Base-by-base conservation (phyloP, 2,888 invertebrate genomes). In the Crossocerus cetratus region DNA sequence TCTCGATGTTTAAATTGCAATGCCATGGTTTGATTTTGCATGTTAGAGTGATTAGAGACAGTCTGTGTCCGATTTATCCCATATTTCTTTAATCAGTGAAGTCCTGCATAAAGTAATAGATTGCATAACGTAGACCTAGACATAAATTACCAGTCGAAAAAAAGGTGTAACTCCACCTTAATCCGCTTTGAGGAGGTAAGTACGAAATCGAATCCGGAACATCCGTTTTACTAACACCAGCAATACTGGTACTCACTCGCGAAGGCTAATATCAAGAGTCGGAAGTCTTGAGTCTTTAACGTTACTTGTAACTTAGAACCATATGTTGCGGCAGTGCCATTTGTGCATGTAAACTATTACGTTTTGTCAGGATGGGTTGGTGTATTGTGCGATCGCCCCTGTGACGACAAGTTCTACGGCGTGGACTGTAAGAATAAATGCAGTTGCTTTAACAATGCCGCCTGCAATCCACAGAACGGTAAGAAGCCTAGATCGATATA, bases 381-480 rank as follows among this genome's bases (percentile, higher is more conserved):
- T 8, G 92, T 94, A 55, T 94, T 94, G 81, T 98, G 98, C 89
- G 97, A 97, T 89, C 93, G 96, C 45, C 96, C 96, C 0, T 99
- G 98, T 88, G 95, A 96, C 75, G 94, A 94, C 44, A 95, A 95
- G 87, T 94, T 93, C 43, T 98, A 93, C 86, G 98, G 98, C 65
- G 92, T 93, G 73, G 95, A 95, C 86, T 99, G 98, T 88, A 92
- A 92, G 21, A 91, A 93, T 78, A 92, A 92, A 55, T 97, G 97
- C 88, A 91, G 92, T 83, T 97, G 97, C 88, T 93, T 94, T 82
- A 96, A 97, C 89, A 94, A 94, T 81, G 96, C 95, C 8, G 94
- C 95, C 18, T 97, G 97, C 89, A 94, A 96, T 91, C 96, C 96
- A 18, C 93, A 95, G 72, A 95, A 94, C 85, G 97, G 97, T 93